A percentile compares a stretch with the other conserved stretches of the same genome.
These are phyloP conservation scores for Trididemnum nubilum DNA, from an alignment of 23 tunicate species.

Conservation along the genomic window DNA sequence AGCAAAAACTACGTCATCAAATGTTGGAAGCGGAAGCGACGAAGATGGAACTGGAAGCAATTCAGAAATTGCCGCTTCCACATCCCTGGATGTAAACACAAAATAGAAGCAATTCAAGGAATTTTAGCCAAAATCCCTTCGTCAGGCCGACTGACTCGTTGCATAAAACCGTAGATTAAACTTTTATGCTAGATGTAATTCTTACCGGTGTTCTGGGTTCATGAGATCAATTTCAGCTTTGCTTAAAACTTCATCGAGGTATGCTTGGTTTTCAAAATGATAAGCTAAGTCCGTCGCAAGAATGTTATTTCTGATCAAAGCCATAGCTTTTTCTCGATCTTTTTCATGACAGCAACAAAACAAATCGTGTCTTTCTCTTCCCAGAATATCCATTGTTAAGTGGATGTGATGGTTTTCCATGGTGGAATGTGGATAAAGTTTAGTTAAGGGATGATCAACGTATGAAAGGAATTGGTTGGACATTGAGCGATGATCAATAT, in stretches of 20 bases:
- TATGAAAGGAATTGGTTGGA: constrained; percentile 69
- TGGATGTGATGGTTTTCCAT: constrained; percentile 78
- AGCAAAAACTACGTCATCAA: no score
- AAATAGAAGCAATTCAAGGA: no score
- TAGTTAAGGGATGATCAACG: constrained; percentile 50
- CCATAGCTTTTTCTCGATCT: constrained; percentile 30
- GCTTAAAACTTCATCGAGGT: constrained; percentile 33
- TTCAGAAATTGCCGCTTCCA: no score
- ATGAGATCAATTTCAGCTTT: constrained; percentile 44
- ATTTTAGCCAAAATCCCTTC: no score
- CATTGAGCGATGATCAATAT: constrained; percentile 71
- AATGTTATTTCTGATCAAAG: constrained; percentile 37
- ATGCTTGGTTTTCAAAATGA: constrained; percentile 57
- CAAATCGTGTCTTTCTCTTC: constrained; percentile 38
- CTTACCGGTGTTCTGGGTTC: constrained; percentile 50
- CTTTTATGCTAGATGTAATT: no score
- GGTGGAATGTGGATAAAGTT: constrained; percentile 68
- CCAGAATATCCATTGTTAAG: constrained; percentile 42
- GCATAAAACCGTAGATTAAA: no score
- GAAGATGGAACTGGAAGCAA: no score
- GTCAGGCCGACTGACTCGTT: no score
- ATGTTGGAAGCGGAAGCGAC: no score
- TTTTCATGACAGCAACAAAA: constrained; percentile 18
- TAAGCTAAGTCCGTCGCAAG: constrained; percentile 71
- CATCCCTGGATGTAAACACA: no score